Conservation (phyloP, 1,140 invertebrate species). For the Platorchestia sp. region DNA sequence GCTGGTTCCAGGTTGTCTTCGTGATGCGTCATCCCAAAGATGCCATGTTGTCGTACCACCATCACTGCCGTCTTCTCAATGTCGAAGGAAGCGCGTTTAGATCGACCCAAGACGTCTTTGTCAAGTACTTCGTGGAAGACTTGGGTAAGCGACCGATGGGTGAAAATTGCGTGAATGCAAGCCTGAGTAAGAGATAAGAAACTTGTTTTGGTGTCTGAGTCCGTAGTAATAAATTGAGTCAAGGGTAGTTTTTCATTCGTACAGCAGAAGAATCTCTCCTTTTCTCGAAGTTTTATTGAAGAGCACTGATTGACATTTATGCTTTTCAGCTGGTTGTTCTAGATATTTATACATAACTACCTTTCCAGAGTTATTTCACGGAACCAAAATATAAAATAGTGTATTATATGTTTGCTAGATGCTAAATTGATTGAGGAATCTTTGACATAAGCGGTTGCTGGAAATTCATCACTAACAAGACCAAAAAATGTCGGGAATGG, state of each 20-base stretch:
- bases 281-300: too few relatives aligned
- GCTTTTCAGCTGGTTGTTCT: too few relatives aligned
- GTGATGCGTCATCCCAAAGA: conserved; percentile 88
- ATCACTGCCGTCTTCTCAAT: conserved; percentile 80
- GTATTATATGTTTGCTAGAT: too few relatives aligned
- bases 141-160: not conserved
- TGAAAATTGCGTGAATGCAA: not conserved
- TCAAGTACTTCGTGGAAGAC: conserved; percentile 46
- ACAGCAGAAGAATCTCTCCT: too few relatives aligned
- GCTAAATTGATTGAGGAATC: too few relatives aligned
- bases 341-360: too few relatives aligned
- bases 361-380: too few relatives aligned
- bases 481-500: too few relatives aligned
- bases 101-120: conserved; percentile 77
- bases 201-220: not conserved
- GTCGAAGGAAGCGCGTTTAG: conserved; percentile 74
- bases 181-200: not conserved
- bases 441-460: too few relatives aligned
- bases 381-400: too few relatives aligned
- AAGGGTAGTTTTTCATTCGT: not conserved
- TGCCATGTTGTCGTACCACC: conserved; percentile 86
- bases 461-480: too few relatives aligned
- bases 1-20: conserved; percentile 75
- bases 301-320: too few relatives aligned
- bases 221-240: not conserved